Evolutionary conservation across 1,140 invertebrate genomes (phyloP), one percentile per base, ranked within the genome.

Genomic region (Bombus difficillimus): DNA sequence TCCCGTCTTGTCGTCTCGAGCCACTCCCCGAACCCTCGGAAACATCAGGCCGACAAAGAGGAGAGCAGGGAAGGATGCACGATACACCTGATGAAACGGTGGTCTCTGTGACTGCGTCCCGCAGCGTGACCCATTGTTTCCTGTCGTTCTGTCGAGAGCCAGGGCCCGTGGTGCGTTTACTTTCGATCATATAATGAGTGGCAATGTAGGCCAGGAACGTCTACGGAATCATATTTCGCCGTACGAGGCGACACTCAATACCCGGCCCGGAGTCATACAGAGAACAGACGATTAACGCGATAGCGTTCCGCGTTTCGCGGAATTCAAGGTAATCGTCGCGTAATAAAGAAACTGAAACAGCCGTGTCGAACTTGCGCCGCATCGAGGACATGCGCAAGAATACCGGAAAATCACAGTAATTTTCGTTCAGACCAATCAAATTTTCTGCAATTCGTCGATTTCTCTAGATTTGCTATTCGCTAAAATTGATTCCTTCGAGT

Each of bases 201-300:
- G 92, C 92, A 91, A 95, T 95, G 93, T 95, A 95, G 94, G 94
- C 93, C 93, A 95, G 94, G 92, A 94, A 90, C 93, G 93, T 93
- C 93, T 91, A 93, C 90, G 89, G 89, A 91, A 93, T 95, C 94
- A 82, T 93, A 95, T 95, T 95, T 95, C 94, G 93, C 91, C 92
- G 92, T 94, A 93, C 92, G 92, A 88, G 74, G 94, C 92, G 94
- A 95, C 91, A 95, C 93, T 93, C 89, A 94, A 95, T 91, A 94
- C 94, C 90, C 81, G 71, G 88, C 69, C 87, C 89, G 80, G 32
- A 92, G 86, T 92, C 92, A 88, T 91, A 92, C 89, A 92, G 87
- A 85, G 93, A 94, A 93, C 92, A 94, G 91, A 91, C 92, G 93
- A 94, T 94, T 94, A 94, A 91, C 91, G 92, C 90, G 93, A 94